A percentile compares a stretch with the other conserved stretches of the same genome.
phyloP scores from a whole-genome alignment of 2,113 vertebrate species.

The Siniperca chuatsi region DNA sequence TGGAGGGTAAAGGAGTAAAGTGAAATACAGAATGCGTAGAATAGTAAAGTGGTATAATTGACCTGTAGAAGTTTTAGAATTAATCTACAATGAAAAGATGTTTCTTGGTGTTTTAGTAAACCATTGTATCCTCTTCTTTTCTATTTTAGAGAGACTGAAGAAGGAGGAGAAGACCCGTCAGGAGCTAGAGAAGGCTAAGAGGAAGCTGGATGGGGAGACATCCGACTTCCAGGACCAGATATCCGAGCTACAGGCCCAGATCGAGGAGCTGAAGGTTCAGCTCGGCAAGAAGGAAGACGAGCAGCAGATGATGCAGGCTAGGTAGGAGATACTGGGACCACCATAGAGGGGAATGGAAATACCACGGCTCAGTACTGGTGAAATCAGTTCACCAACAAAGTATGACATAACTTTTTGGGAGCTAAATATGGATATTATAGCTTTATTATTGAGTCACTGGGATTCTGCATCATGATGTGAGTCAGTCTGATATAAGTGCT shows the following conservation, averaged over 20 bases:
- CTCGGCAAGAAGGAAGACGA: slow-evolving; percentile 97
- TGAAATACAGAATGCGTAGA: neutral
- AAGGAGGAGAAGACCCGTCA: slow-evolving; percentile 99
- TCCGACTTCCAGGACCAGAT: slow-evolving; percentile 98
- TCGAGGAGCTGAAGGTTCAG: slow-evolving; percentile 93
- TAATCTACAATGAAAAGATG: neutral
- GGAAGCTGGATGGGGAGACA: slow-evolving; percentile 96
- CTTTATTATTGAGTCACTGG: slow-evolving; percentile 18
- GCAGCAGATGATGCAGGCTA: slow-evolving; percentile 91
- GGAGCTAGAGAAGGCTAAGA: slow-evolving; percentile 96
- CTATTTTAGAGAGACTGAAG: slow-evolving; percentile 91
- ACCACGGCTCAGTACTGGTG: neutral
- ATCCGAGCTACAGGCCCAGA: slow-evolving; percentile 93
- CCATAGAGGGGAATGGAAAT: neutral
- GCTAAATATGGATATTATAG: slow-evolving; percentile 21
- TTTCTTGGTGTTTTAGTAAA: neutral
- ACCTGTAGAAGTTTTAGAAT: neutral
- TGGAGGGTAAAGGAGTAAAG: slow-evolving; percentile 88
- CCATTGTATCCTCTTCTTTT: neutral
- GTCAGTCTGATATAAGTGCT: slow-evolving; percentile 48
- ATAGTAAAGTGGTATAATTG: neutral
- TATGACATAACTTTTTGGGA: slow-evolving; percentile 8
- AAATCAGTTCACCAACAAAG: neutral
- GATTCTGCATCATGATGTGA: slow-evolving; percentile 25
- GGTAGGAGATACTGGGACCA: slow-evolving; percentile 79